Conservation (phyloP, 1,140 invertebrate genomes). For the Eriosoma lanigerum region DNA sequence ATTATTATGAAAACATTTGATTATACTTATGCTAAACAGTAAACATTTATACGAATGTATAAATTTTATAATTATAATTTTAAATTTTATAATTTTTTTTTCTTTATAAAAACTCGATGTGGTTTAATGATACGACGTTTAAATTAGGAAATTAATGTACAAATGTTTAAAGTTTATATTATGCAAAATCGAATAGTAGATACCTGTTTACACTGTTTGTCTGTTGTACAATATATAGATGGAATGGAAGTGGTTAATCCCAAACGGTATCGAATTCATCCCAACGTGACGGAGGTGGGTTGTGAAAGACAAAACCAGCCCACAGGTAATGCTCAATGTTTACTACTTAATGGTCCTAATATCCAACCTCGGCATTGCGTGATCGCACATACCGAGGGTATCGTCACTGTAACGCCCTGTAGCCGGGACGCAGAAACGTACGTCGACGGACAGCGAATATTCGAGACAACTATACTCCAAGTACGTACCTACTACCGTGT, state of each 20-base stretch:
- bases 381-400: conserved; percentile 84
- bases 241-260: conserved; percentile 66
- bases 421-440: conserved; percentile 90
- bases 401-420: conserved; percentile 90
- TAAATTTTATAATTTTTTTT: no score
- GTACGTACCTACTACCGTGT: conserved; percentile 59
- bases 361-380: conserved; percentile 88
- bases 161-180: no score
- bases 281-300: conserved; percentile 74
- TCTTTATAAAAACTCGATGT: no score
- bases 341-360: conserved; percentile 61
- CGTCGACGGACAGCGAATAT: conserved; percentile 88
- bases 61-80: no score
- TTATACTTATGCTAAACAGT: no score
- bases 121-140: no score
- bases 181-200: no score
- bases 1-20: no score
- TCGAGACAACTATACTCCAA: conserved; percentile 89
- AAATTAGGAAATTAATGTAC: no score
- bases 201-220: no score
- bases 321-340: conserved; percentile 57
- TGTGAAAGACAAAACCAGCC: conserved; percentile 63
- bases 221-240: conserved; percentile 60
- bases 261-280: conserved; percentile 65
- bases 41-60: no score